Conservation (phyloP, 2,888 invertebrate genomes). For the Erannis defoliaria region DNA sequence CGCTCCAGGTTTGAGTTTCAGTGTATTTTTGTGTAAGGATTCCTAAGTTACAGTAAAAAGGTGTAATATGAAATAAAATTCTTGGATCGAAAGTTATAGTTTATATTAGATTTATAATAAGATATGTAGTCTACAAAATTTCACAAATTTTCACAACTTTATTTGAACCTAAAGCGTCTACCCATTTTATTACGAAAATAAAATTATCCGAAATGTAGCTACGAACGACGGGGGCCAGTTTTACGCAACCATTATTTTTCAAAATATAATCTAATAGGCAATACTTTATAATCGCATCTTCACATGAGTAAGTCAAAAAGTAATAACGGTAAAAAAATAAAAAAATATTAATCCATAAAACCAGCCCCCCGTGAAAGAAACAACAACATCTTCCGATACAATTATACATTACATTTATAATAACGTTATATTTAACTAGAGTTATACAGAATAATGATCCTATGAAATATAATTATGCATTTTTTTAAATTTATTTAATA, state of each 20-base stretch:
- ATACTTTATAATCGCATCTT: constrained; percentile 78
- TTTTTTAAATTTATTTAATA: constrained; percentile 87
- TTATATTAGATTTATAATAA: constrained; percentile 87
- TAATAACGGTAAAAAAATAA: constrained; percentile 87
- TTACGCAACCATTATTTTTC: constrained; percentile 84
- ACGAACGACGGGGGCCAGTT: constrained; percentile 80
- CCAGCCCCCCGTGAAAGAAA: constrained; percentile 78
- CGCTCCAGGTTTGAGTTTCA: no score
- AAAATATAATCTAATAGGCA: constrained; percentile 87
- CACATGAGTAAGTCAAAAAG: constrained; percentile 83
- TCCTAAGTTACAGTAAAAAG: not conserved
- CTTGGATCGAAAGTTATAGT: constrained; percentile 83
- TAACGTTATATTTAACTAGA: constrained; percentile 86
- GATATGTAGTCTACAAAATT: constrained; percentile 87
- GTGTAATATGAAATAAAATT: constrained; percentile 68
- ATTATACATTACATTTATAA: constrained; percentile 78
- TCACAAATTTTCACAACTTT: constrained; percentile 87
- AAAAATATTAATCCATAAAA: constrained; percentile 85
- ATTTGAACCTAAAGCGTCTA: constrained; percentile 87
- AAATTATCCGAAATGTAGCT: constrained; percentile 84
- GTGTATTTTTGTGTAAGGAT: not conserved
- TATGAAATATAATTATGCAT: constrained; percentile 88
- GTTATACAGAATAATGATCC: constrained; percentile 88
- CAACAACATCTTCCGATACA: constrained; percentile 68
- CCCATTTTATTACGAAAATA: constrained; percentile 86